Base-by-base conservation (phyloP, 2,113 vertebrate species). In the Climacteris rufus region DNA sequence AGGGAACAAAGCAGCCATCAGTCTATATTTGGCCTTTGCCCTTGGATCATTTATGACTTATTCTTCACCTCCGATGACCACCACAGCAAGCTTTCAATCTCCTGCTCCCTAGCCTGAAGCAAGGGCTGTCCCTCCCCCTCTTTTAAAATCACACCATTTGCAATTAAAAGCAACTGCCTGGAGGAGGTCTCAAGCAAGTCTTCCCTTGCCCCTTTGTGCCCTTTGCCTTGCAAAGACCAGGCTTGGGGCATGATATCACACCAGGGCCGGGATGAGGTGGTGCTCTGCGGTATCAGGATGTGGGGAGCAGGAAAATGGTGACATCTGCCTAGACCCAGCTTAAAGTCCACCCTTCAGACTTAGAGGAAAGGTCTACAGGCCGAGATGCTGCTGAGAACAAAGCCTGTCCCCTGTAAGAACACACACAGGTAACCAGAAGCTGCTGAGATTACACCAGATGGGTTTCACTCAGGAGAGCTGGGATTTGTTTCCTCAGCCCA, bases 1-100 rank as follows among this genome's bases (percentile, higher is more conserved):
- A 11, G 80, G 92, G 97, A 98, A 98, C 97, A 98, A 97, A 95
- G 95, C 97, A 95, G 97, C 98, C 93, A 98, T 98, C 97, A 97
- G 96, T 98, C 98, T 98, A 98, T 97, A 98, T 97, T 95, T 98
- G 98, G 70, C 98, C 97, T 98, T 97, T 98, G 98, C 97, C 97
- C 98, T 81, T 22, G 39, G 90, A 91, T 97, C 96, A 88, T 97
- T 98, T 98, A 98, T 98, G 98, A 98, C 98, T 98, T 98, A 97
- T 97, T 98, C 98, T 97, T 97, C 96, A 97, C 95, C 97, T 96
- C 92, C 15, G 93, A 95, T 97, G 97, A 97, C 97, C 97, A 97
- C 95, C 79, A 95, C 11, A 85, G 97, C 45, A 56, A 96, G 96
- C 93, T 97, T 96, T 98, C 98, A 97, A 97, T 98, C 97, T 98